phyloP scores from a whole-genome alignment of 2,797 vertebrate species.

The Sitta carolinensis region DNA sequence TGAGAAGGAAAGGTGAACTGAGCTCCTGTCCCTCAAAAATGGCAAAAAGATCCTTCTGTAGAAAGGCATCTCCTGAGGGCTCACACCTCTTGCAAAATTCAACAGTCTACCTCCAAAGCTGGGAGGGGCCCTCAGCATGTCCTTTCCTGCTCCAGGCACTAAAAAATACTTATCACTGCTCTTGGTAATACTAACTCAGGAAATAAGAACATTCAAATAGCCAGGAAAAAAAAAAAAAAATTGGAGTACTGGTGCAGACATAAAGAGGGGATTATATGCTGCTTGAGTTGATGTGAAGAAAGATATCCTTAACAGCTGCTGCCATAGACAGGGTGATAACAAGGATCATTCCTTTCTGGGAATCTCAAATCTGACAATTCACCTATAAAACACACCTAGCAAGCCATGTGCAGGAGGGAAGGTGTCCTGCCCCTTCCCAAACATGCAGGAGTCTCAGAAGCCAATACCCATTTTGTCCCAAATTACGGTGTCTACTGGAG shows the following conservation, averaged over 20 bases:
- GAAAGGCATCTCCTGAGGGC: neutral
- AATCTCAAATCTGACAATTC: neutral
- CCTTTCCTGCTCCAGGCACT: neutral
- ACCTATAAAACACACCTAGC: neutral
- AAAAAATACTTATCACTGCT: neutral
- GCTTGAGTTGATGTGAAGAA: neutral
- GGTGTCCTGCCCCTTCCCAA: neutral
- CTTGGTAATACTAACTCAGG: neutral
- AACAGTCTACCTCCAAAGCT: neutral
- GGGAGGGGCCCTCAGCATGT: neutral
- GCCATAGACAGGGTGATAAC: neutral
- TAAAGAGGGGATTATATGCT: fast-evolving
- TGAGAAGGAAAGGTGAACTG: neutral
- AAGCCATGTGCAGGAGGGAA: neutral
- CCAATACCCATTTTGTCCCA: neutral
- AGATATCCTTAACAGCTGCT: neutral
- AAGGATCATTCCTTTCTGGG: neutral
- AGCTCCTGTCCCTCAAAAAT: neutral
- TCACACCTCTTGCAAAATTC: neutral
- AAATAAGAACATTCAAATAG: neutral
- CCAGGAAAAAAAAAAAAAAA: neutral
- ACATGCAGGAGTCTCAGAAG: neutral
- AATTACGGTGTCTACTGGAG: neutral
- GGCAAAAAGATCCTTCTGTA: neutral
- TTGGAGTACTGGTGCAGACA: neutral